Evolutionary conservation across 2,888 invertebrate species (phyloP).

Genomic region (Andrena bucephala): DNA sequence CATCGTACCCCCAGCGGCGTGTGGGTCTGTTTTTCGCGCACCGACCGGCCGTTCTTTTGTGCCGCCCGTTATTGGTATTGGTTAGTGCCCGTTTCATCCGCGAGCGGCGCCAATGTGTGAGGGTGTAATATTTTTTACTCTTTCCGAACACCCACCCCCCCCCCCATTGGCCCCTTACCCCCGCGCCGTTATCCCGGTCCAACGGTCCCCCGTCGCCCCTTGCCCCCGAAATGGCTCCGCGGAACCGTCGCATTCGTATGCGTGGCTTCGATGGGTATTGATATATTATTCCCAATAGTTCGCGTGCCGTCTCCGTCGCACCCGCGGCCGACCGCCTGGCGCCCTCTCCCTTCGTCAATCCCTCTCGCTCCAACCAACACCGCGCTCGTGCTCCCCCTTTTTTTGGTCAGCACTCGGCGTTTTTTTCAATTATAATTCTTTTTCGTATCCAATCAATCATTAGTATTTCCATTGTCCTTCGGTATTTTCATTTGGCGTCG

Average conservation of each 20-base stretch:
- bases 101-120: constrained; percentile 79
- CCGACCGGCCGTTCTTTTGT: constrained; percentile 80
- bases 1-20: constrained; percentile 62
- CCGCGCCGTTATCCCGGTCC: constrained; percentile 60
- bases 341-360: constrained; percentile 46
- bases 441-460: constrained; percentile 85
- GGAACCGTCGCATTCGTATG: constrained; percentile 82
- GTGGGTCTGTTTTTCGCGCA: constrained; percentile 77
- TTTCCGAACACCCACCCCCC: constrained; percentile 77
- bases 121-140: constrained; percentile 84
- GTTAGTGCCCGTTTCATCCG: constrained; percentile 82
- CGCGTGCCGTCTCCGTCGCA: constrained; percentile 77
- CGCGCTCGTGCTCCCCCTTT: constrained; percentile 61
- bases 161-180: constrained; percentile 60
- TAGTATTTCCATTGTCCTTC: constrained; percentile 85
- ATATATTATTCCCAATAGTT: constrained; percentile 85
- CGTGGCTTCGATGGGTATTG: constrained; percentile 85
- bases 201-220: constrained; percentile 62
- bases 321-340: constrained; percentile 21
- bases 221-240: constrained; percentile 66
- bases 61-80: constrained; percentile 81
- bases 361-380: constrained; percentile 47
- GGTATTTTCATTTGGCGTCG: constrained; percentile 85
- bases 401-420: constrained; percentile 80
- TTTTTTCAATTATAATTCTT: constrained; percentile 85